Evolutionary conservation across 2,888 invertebrate genomes (phyloP).

Genomic region (Syrphus vitripennis): DNA sequence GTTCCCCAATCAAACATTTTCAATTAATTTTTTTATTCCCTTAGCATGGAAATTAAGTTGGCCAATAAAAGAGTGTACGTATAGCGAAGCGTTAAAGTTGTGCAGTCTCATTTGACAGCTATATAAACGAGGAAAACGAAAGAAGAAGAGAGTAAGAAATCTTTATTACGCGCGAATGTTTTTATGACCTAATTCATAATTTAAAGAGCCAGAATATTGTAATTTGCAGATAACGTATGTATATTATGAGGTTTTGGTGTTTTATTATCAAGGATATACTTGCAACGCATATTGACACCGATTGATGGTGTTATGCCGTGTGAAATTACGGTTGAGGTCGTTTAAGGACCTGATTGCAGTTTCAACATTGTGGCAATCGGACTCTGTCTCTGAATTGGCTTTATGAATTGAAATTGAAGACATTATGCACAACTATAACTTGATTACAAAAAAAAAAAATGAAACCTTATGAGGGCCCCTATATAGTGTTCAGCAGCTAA

Average conservation of each 20-base stretch:
- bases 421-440: background rate
- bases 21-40: constrained; percentile 69
- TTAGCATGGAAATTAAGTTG: constrained; percentile 58
- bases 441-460: background rate
- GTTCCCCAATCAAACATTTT: constrained; percentile 64
- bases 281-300: constrained; percentile 4
- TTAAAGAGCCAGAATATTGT: constrained; percentile 28
- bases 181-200: constrained; percentile 69
- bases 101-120: constrained; percentile 34
- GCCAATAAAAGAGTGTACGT: constrained; percentile 34
- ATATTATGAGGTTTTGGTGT: constrained; percentile 52
- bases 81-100: background rate
- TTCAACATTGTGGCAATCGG: background rate
- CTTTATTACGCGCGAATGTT: constrained; percentile 64
- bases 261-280: constrained; percentile 35
- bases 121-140: constrained; percentile 38
- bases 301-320: constrained; percentile 33
- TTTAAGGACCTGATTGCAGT: constrained; percentile 39
- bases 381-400: background rate
- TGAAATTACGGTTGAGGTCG: constrained; percentile 35
- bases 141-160: background rate
- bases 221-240: background rate
- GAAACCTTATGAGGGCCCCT: background rate
- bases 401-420: background rate
- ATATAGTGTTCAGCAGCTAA: background rate